Percentiles rank a stretch among this genome's conserved stretches.
Conservation (phyloP, 2,797 vertebrate species). For the Catharus ustulatus region DNA sequence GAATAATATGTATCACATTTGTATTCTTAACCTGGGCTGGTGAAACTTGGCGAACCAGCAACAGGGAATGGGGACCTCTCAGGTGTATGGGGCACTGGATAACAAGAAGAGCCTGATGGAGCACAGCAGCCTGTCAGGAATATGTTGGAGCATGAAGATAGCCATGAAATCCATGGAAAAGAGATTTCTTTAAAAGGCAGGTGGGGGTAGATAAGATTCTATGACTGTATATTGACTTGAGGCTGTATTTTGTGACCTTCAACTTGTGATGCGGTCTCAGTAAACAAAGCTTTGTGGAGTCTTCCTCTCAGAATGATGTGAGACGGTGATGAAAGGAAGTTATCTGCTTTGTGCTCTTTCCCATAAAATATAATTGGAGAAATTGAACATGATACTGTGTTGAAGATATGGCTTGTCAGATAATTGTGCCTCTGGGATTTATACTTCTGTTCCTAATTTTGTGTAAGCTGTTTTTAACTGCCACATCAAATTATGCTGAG, state of each 20-base stretch:
- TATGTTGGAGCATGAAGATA: background rate
- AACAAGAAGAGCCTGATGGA: background rate
- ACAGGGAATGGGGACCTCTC: background rate
- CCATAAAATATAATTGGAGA: background rate
- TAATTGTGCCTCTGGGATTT: background rate
- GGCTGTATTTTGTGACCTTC: background rate
- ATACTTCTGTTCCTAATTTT: background rate
- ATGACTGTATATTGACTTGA: background rate
- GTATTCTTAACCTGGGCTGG: background rate
- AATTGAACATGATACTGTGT: background rate
- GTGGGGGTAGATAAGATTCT: background rate
- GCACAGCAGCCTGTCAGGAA: background rate
- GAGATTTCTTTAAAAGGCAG: background rate
- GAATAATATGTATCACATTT: background rate
- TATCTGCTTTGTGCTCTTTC: background rate
- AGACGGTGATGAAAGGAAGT: background rate
- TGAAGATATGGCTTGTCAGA: background rate
- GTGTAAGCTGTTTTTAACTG: conserved; percentile 2
- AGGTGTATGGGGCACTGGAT: background rate
- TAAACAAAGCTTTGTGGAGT: background rate
- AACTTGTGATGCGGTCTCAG: background rate
- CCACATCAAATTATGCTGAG: background rate
- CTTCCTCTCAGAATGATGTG: background rate
- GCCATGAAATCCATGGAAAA: background rate
- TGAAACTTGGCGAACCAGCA: background rate